phyloP scores from a whole-genome alignment of 1,140 invertebrate genomes.

The Ips nitidus region DNA sequence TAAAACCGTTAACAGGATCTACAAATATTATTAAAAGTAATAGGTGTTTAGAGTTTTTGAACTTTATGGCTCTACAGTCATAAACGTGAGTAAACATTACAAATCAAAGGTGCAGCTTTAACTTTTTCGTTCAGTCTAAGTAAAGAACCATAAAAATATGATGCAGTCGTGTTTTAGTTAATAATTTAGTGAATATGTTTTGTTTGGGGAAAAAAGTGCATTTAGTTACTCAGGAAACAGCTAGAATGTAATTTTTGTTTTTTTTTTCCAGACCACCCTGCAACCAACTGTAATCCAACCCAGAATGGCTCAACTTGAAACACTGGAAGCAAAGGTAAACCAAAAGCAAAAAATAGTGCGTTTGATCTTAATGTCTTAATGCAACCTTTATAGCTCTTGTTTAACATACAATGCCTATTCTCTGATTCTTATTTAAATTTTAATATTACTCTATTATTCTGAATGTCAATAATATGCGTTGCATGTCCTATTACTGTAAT shows the following conservation, averaged over 20 bases:
- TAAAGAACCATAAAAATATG: no score
- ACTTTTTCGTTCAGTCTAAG: no score
- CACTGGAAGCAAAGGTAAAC: conserved; percentile 75
- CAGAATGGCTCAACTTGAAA: conserved; percentile 73
- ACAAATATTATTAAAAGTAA: no score
- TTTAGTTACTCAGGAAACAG: neutral
- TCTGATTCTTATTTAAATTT: neutral
- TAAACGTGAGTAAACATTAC: no score
- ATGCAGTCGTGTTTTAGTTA: no score
- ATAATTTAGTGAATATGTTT: no score
- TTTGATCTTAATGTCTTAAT: neutral
- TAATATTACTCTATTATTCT: neutral
- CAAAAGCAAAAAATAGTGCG: neutral
- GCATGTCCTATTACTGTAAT: neutral
- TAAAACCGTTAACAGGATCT: no score
- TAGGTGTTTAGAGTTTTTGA: no score
- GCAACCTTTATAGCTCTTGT: no score
- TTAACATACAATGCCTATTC: conserved; percentile 1
- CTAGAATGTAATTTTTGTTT: neutral
- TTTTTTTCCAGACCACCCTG: conserved; percentile 43
- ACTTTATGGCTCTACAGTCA: no score
- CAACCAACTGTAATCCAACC: conserved; percentile 53
- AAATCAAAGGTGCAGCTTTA: no score
- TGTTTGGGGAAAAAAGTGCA: no score
- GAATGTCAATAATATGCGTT: conserved; percentile 5